phyloP scores from a whole-genome alignment of 2,797 vertebrate genomes.

The Alectoris magna region DNA sequence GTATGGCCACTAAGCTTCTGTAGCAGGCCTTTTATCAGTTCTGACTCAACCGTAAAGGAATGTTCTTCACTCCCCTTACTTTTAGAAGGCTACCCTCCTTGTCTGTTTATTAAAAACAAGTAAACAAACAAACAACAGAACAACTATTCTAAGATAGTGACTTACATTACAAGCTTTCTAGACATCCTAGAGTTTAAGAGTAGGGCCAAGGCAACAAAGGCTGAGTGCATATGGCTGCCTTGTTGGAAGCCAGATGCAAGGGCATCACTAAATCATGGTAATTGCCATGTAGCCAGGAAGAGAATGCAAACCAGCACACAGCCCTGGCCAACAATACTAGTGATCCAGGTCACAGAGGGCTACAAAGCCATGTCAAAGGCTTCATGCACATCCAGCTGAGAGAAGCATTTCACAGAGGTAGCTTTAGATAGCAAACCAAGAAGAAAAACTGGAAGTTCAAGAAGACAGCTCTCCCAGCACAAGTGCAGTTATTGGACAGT shows the following conservation, averaged over 20 bases:
- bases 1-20: neutral
- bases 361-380: neutral
- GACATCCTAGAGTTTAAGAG: neutral
- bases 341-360: slow-evolving; percentile 5
- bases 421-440: neutral
- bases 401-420: neutral
- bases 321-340: neutral
- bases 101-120: neutral
- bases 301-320: neutral
- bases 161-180: neutral
- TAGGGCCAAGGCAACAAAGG: neutral
- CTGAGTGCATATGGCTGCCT: neutral
- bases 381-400: neutral
- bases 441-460: slow-evolving; percentile 23
- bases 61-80: neutral
- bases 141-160: neutral
- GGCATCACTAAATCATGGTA: slow-evolving; percentile 20
- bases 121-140: neutral
- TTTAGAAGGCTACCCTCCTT: neutral
- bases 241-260: neutral
- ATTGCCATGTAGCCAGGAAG: neutral
- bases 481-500: slow-evolving; percentile 24
- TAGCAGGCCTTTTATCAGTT: neutral
- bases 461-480: slow-evolving; percentile 11
- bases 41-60: slow-evolving; percentile 13